Evolutionary conservation across 1,140 invertebrate genomes (phyloP), one percentile per base, ranked within the genome.

Genomic region (Anastrepha ludens): DNA sequence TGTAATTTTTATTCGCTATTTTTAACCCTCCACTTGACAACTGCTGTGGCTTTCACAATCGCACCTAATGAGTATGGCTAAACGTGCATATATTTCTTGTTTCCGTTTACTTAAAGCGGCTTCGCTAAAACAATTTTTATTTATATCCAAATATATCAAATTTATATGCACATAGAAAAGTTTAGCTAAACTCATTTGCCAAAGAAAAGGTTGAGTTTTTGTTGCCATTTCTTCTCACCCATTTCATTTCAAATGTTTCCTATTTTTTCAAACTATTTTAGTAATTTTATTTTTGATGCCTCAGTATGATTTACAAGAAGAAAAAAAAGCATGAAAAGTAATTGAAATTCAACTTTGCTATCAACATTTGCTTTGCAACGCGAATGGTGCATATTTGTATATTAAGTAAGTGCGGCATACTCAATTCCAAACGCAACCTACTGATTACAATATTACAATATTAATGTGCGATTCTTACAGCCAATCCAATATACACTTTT

Each of bases 271-370:
- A 39, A 20, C 20, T 67, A 67, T 9, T 29, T 29, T n/a, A 41
- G 5, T 74, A 74, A n/a, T 47, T 74, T 50, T 47, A 74, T 74
- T 47, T 74, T 47, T 29, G 15, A 50, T 5, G 44, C 47, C 4
- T 55, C 15, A 20, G 74, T 47, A 81, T n/a, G 55, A 81, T 81
- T 81, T 81, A 81, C 55, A n/a, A 20, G 74, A 81, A 44, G 41
- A 74, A 41, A 41, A 44, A 39, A 74, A 74, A 29, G 47, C 47
- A 55, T 50, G n/a, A 15, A 20, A 78, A 47, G n/a, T 55, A 3
- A 29, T n/a, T 64, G 29, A 55, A 55, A 11, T 55, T 11, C 50
- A 55, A 55, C 50, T 8, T 55, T 55, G 50, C 50, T 8, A 6
- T 55, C 6, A 55, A 55, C 11, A 55, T 55, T 55, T 55, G 50